These are phyloP conservation scores for Dysidea cf. avara DNA, from an alignment of 37 sponge, comb jelly and placozoan species.

Conservation along the genomic window DNA sequence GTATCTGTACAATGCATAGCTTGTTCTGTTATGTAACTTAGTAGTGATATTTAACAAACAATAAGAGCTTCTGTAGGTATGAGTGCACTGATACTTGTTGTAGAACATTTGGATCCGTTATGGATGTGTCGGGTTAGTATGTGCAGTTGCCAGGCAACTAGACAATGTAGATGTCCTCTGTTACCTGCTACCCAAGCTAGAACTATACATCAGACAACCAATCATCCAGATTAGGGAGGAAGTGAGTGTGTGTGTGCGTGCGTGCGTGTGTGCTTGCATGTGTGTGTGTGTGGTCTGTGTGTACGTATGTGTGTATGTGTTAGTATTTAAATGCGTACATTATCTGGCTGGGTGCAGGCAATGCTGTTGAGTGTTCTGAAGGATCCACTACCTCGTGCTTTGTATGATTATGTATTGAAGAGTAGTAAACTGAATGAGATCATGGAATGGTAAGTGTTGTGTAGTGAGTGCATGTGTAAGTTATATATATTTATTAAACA, in stretches of 20 bases:
- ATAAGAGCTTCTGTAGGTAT: too few species aligned
- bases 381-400: slow-evolving; percentile 61
- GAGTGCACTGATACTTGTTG: too few species aligned
- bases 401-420: slow-evolving; percentile 79
- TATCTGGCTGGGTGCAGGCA: slow-evolving; percentile 6
- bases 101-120: slow-evolving; percentile 92
- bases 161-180: slow-evolving; percentile 80
- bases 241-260: background rate
- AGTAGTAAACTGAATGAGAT: slow-evolving; percentile 39
- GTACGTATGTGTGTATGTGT: slow-evolving; percentile 2
- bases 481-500: background rate
- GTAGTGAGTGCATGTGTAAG: background rate
- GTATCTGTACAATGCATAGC: background rate
- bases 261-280: background rate
- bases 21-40: background rate
- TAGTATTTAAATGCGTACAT: background rate
- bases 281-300: background rate
- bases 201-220: slow-evolving; percentile 59
- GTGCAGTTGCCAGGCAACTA: slow-evolving; percentile 41
- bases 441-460: slow-evolving; percentile 55
- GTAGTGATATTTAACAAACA: background rate
- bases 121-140: slow-evolving; percentile 81
- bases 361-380: slow-evolving; percentile 74
- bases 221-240: slow-evolving; percentile 57
- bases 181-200: slow-evolving; percentile 61